Percentiles rank a stretch among this genome's conserved stretches.
Evolutionary conservation across 1,140 invertebrate genomes (phyloP).

Genomic region (Pogonomyrmex barbatus): DNA sequence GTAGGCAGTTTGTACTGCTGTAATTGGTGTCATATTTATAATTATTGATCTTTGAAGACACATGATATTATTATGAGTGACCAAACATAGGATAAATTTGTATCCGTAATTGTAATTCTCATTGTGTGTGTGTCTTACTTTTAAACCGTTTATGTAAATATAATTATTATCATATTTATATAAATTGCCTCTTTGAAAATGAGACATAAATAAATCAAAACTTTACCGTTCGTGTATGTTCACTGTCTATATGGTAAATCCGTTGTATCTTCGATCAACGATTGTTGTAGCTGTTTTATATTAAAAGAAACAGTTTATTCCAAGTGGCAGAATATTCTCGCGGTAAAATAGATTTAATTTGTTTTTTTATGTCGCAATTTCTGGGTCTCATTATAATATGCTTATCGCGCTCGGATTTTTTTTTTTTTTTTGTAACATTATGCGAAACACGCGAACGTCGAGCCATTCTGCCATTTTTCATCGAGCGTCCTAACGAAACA

Average conservation of each 20-base stretch:
- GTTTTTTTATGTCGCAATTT: not conserved
- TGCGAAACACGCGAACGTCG: constrained; percentile 44
- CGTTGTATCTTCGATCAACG: too few species aligned
- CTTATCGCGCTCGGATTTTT: constrained; percentile 32
- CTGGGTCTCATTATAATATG: constrained; percentile 30
- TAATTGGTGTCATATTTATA: not conserved
- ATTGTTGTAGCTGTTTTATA: not conserved
- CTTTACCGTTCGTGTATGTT: too few species aligned
- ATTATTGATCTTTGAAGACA: not conserved
- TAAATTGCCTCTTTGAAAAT: too few species aligned
- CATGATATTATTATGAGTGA: not conserved
- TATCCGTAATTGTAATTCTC: not conserved
- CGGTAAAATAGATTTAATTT: not conserved
- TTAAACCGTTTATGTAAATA: not conserved
- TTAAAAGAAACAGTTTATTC: not conserved
- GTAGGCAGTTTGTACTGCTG: not conserved
- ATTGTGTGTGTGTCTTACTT: not conserved
- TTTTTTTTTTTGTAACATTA: constrained; percentile 13
- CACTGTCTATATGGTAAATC: too few species aligned
- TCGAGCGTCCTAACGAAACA: constrained; percentile 31
- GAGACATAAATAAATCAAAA: too few species aligned
- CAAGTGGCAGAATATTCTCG: not conserved
- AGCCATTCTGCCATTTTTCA: constrained; percentile 23
- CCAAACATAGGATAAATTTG: not conserved
- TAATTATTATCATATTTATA: not conserved